Base-by-base conservation (phyloP, 2,797 vertebrate species). In the Pogonophryne albipinna region DNA sequence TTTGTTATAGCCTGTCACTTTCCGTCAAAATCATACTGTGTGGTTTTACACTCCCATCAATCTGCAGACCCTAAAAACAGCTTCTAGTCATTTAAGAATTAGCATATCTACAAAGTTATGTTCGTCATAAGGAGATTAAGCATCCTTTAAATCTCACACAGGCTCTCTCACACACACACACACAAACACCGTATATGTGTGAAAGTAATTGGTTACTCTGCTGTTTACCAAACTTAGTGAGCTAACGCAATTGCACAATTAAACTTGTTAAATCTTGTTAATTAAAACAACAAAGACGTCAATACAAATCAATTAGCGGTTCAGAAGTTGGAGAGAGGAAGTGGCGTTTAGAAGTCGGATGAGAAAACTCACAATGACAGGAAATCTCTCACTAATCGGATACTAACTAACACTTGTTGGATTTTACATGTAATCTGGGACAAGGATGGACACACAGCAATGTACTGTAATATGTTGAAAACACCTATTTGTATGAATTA, bases 281-380 rank as follows among this genome's bases (percentile, higher is more conserved):
- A 93, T 94, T 90, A 84, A 90, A 91, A 89, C 85, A 91, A 85
- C 83, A 93, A 84, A 85, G 74, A 60, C 44, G 72, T 88, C 87
- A 79, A 86, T 84, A 79, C 69, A 64, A 82, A 90, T 93, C 81
- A 83, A 85, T 85, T 60, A 34, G 68, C 69, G 10, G 57, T 51
- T 7, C 49, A 73, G 62, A 57, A 45, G 79, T 79, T 88, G 49
- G 69, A 77, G 74, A 78, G 79, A 27, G 66, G 67, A 83, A 89
- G 82, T 44, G 70, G 64, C 56, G 72, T 27, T 15, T 51, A 66
- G 75, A 71, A 62, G 74, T 46, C 34, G 49, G 34, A 55, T 46
- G 50, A 45, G 44, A 12, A 76, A 63, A 77, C 6, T 61, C 42
- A 52, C 31, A 66, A 31, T 60, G 5, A 19, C 14, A 34, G 46